Base-by-base conservation (phyloP, 2,113 vertebrate species). In the Erinaceus europaeus region DNA sequence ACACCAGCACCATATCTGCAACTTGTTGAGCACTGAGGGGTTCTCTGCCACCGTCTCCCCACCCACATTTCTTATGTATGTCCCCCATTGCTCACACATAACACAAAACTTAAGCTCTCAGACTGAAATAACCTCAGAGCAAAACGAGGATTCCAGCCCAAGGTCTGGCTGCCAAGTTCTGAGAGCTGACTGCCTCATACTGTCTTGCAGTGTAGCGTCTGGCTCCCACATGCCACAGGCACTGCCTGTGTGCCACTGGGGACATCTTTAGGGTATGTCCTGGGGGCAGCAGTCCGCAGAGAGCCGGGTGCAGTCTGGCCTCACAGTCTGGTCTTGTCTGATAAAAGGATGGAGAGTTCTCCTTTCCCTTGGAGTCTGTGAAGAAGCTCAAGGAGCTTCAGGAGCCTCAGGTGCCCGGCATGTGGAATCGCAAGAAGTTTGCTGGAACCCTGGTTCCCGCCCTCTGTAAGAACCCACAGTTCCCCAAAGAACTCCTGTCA, bases 281-380 rank as follows among this genome's bases (percentile, higher is more conserved):
- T 3, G 1, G 13, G 15, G 84, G 27, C 15, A 36, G 17, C 6
- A 2, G 42, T 27, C 62, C n/a, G n/a, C n/a, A 36, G 40, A 48
- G 13, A 48, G 82, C 38, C 73, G 77, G 44, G 44, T 50, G 23
- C 48, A 44, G 48, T n/a, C 62, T 46, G 80, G 34, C 27, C 46
- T 82, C 78, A 78, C 14, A 2, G 32, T 84, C 52, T 11, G 18
- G 14, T 17, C 38, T 1, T 46, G 14, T 78, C 44, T 74, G 69
- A 75, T 90, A n/a, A n/a, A n/a, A 98, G 98, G 97, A 97, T 72
- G 98, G 97, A 46, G 88, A 97, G 32, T 95, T 94, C 59, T 96
- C 91, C 52, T 98, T 98, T 86, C 59, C 97, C 11, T 59, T 98
- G 92, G 96, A 98, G 74, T 95, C 97, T 0, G 98, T 98, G 92